A percentile compares a stretch with the other conserved stretches of the same genome.
Conservation (phyloP, 1,140 invertebrate species). For the Zophobas atratus region DNA sequence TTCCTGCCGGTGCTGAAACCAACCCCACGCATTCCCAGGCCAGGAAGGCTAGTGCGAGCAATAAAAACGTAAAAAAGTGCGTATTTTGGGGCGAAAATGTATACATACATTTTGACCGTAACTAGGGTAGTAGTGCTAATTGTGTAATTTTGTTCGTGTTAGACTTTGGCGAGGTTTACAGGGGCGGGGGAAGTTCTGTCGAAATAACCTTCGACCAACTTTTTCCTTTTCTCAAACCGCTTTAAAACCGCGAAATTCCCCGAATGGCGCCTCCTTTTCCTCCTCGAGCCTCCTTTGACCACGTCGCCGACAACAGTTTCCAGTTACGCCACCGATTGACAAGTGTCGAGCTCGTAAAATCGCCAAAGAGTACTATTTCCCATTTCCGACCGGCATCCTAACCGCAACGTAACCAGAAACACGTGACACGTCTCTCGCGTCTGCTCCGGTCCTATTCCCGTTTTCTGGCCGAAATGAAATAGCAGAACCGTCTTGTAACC, state of each 20-base stretch:
- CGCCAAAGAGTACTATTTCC: conserved; percentile 49
- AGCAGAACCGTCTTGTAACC: conserved; percentile 8
- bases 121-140: too few species aligned
- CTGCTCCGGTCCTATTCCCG: neutral
- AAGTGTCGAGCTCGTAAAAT: conserved; percentile 48
- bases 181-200: too few species aligned
- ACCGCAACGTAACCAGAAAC: conserved; percentile 59
- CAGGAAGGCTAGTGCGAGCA: too few species aligned
- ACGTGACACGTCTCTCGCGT: conserved; percentile 54
- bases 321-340: neutral
- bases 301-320: neutral
- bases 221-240: too few species aligned
- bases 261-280: neutral
- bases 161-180: too few species aligned
- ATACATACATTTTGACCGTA: too few species aligned
- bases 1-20: neutral
- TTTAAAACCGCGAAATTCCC: too few species aligned
- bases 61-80: too few species aligned
- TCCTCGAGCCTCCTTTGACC: neutral
- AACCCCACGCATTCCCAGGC: neutral
- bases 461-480: neutral
- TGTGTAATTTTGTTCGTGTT: too few species aligned
- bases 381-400: conserved; percentile 55
- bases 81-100: too few species aligned
- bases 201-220: too few species aligned